A percentile compares a stretch with the other conserved stretches of the same genome.
phyloP scores from a whole-genome alignment of 2,113 vertebrate genomes.

The Silurus asotus region DNA sequence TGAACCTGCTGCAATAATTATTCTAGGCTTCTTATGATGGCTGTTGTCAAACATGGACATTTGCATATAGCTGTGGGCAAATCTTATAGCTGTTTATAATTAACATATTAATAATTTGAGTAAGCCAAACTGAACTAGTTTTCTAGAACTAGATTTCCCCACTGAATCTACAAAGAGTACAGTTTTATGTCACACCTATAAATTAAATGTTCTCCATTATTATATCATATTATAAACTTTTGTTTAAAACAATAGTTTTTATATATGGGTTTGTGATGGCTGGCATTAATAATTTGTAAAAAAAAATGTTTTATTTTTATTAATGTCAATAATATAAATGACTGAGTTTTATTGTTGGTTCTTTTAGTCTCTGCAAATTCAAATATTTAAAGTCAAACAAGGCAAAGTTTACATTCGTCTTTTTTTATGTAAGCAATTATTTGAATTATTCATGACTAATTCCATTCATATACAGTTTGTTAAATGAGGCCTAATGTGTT shows the following conservation, averaged over 20 bases:
- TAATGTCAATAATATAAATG: not conserved
- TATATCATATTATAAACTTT: not conserved
- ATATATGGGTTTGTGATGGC: not conserved
- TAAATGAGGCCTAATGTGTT: not conserved
- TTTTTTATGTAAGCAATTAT: not conserved
- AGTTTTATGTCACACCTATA: not conserved
- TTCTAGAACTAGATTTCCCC: not conserved
- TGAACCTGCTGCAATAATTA: not conserved
- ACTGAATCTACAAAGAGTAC: not conserved
- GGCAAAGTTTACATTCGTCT: not conserved
- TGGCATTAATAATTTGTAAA: too few species aligned
- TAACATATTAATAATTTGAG: not conserved
- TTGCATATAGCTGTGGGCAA: not conserved
- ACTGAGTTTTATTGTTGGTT: not conserved
- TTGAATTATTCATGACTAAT: not conserved
- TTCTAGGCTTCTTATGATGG: not conserved
- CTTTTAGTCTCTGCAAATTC: not conserved
- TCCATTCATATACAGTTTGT: not conserved
- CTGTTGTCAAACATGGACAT: not conserved
- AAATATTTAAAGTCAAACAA: not conserved
- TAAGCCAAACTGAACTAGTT: not conserved
- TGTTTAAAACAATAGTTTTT: not conserved
- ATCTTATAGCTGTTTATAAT: too few species aligned
- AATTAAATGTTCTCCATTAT: not conserved
- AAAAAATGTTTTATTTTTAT: not conserved